Conservation (phyloP, 2,888 invertebrate genomes). For the Ormyrus nitidulus region DNA sequence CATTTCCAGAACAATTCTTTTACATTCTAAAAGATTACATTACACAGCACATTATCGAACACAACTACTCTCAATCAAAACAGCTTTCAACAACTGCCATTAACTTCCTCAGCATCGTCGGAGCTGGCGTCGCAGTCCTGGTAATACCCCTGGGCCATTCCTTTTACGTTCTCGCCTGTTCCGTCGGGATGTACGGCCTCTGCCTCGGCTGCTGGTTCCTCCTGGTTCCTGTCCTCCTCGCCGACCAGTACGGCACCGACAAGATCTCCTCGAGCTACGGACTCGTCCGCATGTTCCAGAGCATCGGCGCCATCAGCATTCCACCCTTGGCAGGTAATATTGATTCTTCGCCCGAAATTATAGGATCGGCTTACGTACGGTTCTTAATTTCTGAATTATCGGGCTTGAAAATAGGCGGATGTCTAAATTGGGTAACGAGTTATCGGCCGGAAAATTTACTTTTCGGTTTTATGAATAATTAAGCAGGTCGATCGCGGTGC, state of each 20-base stretch:
- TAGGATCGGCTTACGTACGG: too few relatives aligned
- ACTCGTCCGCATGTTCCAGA: constrained; percentile 86
- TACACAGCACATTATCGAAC: too few relatives aligned
- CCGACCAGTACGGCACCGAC: constrained; percentile 85
- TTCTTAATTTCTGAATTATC: neutral
- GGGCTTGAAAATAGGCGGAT: neutral
- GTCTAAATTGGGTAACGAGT: too few relatives aligned
- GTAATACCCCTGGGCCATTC: constrained; percentile 81
- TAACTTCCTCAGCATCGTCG: constrained; percentile 78
- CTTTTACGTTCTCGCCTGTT: constrained; percentile 81
- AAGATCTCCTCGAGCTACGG: constrained; percentile 87
- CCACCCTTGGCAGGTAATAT: constrained; percentile 83
- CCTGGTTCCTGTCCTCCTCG: constrained; percentile 84
- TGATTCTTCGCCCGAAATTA: neutral
- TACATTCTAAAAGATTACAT: too few relatives aligned
- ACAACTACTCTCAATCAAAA: too few relatives aligned
- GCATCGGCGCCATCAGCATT: constrained; percentile 84
- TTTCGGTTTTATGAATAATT: too few relatives aligned
- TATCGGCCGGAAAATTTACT: too few relatives aligned
- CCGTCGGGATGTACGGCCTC: constrained; percentile 83
- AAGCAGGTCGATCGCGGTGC: too few relatives aligned
- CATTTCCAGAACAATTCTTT: too few relatives aligned
- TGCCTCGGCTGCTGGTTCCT: constrained; percentile 88
- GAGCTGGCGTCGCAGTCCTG: constrained; percentile 83
- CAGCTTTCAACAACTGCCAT: too few relatives aligned